Conservation (phyloP, 2,113 vertebrate species). For the Trogon melanurus region DNA sequence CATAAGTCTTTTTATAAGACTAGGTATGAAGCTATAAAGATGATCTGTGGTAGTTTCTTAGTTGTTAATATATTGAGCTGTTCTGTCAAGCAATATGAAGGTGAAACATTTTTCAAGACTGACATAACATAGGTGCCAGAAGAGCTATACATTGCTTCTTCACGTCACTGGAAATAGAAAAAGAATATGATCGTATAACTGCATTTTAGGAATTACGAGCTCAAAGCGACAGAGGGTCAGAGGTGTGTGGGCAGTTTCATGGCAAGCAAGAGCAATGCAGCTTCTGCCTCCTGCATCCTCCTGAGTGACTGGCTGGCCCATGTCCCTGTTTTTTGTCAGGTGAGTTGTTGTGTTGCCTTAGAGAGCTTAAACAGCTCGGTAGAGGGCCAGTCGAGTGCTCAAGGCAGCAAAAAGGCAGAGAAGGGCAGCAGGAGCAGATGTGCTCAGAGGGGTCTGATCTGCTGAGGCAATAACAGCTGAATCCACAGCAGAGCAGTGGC, state of each 20-base stretch:
- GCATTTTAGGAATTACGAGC: background rate
- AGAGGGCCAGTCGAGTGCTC: background rate
- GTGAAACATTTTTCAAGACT: background rate
- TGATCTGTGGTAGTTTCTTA: background rate
- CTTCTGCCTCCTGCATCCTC: background rate
- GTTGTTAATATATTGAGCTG: background rate
- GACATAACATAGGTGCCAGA: background rate
- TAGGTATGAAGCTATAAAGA: background rate
- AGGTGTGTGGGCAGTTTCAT: fast-evolving
- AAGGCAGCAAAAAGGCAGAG: background rate
- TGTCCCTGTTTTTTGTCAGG: background rate
- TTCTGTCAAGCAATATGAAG: background rate
- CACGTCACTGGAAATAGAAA: background rate
- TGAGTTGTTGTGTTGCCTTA: background rate
- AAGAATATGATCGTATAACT: background rate
- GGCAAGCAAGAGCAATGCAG: background rate
- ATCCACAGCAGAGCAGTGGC: background rate
- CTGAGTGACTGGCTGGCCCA: background rate
- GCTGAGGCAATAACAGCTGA: background rate
- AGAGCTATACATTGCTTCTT: background rate
- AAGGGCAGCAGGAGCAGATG: background rate
- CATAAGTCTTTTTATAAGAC: background rate
- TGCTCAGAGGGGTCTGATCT: background rate
- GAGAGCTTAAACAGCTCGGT: background rate
- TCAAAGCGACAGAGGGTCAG: background rate